Base-by-base conservation (phyloP, 2,113 vertebrate genomes). In the Cochlearius cochlearius region DNA sequence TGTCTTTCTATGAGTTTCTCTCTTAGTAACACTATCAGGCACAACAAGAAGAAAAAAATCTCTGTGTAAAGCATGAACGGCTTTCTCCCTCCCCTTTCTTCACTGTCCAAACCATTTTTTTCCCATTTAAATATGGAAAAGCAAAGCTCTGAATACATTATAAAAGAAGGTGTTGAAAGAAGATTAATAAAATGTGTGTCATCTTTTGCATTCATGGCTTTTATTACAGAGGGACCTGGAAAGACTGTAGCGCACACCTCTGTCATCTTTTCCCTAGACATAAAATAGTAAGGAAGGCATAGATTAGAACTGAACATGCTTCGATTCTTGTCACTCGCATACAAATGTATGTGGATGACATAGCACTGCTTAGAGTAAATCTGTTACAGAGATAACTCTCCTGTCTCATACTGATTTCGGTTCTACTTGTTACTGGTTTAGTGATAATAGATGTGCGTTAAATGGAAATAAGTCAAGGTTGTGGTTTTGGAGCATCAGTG, bases 101-200 rank as follows among this genome's bases (percentile, higher is more conserved):
- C 60, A 64, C 72, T 93, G 69, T 63, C 94, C 78, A 94, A 97
- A 92, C 53, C 12, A 66, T 93, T 96, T 96, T 96, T 96, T 91
- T 88, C 30, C 38, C 96, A 29, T 95, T 82, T 95, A 71, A 92
- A 64, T 89, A 97, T 90, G 79, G 90, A 95, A 98, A 98, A 94
- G 53, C 29, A 95, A 92, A 88, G 55, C 84, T 96, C 72, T 96
- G 94, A 94, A 95, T 96, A 94, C 68, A 94, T 93, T 92, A 90
- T 72, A 86, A 92, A 79, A 92, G 76, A 86, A 96, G 29, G 43
- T 91, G 91, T 86, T 90, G 71, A 91, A 95, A 97, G 82, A 95
- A 96, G 91, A 95, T 97, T 97, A 96, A 94, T 92, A 97, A 96
- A 97, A 96, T 96, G 75, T 96, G 38, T 98, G 92, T 83, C 95